Conservation (phyloP, 2,888 invertebrate species). For the Anaspis maculata region DNA sequence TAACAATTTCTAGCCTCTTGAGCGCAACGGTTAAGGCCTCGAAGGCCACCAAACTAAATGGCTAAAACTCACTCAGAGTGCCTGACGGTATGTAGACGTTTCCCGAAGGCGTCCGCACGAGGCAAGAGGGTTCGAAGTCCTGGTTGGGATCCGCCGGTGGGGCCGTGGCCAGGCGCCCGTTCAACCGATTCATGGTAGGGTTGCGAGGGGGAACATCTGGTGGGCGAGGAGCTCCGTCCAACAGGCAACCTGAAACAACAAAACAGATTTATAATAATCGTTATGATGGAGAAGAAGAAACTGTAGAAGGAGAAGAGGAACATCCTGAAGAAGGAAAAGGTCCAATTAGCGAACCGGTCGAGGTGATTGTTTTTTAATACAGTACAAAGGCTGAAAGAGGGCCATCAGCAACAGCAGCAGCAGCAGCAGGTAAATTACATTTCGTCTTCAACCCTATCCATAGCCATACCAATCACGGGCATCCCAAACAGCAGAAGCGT, state of each 20-base stretch:
- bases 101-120: conserved; percentile 85
- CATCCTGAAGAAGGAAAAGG: too few species aligned
- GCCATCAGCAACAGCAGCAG: too few species aligned
- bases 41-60: too few species aligned
- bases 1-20: too few species aligned
- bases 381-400: neutral
- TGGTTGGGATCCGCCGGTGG: conserved; percentile 56
- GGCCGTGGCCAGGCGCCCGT: conserved; percentile 79
- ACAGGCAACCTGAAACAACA: conserved; percentile 68
- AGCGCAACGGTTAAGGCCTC: too few species aligned
- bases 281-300: too few species aligned
- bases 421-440: too few species aligned
- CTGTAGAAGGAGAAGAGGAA: too few species aligned
- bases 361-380: conserved; percentile 10
- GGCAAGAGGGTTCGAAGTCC: conserved; percentile 84
- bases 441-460: too few species aligned
- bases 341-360: conserved; percentile 5
- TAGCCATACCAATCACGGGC: too few species aligned
- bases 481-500: too few species aligned
- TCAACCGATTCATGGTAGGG: conserved; percentile 84
- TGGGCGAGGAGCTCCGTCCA: conserved; percentile 68
- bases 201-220: conserved; percentile 88
- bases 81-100: conserved; percentile 90
- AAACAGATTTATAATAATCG: too few species aligned
- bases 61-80: conserved; percentile 51